Evolutionary conservation across 1,140 invertebrate genomes (phyloP), one percentile per base, ranked within the genome.

Genomic region (Leucophenga varia): DNA sequence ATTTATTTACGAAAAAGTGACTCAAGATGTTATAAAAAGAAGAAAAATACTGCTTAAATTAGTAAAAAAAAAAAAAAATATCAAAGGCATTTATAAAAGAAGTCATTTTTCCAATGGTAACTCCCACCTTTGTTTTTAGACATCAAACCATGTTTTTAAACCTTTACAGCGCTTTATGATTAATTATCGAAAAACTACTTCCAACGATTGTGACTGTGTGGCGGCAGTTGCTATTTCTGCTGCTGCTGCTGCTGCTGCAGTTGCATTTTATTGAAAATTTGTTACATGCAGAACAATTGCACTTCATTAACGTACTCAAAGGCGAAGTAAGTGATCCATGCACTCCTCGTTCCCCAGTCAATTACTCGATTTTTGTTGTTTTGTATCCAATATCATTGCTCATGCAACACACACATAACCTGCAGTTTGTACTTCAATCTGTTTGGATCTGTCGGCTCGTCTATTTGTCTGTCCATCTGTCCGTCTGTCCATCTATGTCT

Each of bases 301-400:
- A 57, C 60, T 64, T 64, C 60, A 64, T 64, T 64, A 64, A 64
- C 60, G n/a, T n/a, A n/a, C n/a, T n/a, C n/a, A n/a, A n/a, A n/a
- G n/a, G n/a, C n/a, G n/a, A n/a, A n/a, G n/a, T n/a, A n/a, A n/a
- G n/a, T n/a, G n/a, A n/a, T n/a, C n/a, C n/a, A n/a, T n/a, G n/a
- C n/a, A n/a, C n/a, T n/a, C n/a, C n/a, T n/a, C n/a, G n/a, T n/a
- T n/a, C n/a, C n/a, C n/a, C n/a, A n/a, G n/a, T 50, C 54, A 53
- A 57, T 55, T 54, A 47, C 55, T n/a, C n/a, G n/a, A n/a, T n/a
- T n/a, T n/a, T n/a, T n/a, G n/a, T n/a, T n/a, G n/a, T n/a, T n/a
- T n/a, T n/a, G n/a, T n/a, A n/a, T n/a, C n/a, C n/a, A n/a, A n/a
- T n/a, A n/a, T n/a, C n/a, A n/a, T n/a, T n/a, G n/a, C n/a, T n/a